Base-by-base conservation (phyloP, 2,888 invertebrate genomes). In the Acleris laterana region DNA sequence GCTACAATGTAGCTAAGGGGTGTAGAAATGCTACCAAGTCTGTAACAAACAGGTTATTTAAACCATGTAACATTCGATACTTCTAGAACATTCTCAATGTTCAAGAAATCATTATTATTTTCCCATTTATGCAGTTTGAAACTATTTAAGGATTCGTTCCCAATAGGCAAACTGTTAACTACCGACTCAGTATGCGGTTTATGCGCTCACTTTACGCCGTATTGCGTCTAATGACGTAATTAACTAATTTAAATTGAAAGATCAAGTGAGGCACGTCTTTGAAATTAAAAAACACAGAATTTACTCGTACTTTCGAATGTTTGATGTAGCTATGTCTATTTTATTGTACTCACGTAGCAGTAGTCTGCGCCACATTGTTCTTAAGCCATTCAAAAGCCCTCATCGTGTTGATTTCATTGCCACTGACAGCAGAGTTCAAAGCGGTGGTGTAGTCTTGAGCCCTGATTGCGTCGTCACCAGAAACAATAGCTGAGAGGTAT, bases 381-480 rank as follows among this genome's bases (percentile, higher is more conserved):
- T 73, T 85, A 1, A 95, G 76, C 87, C 95, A 94, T 0, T 93
- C 77, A 57, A 95, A 94, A 0, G 93, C 93, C 42, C 91, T 86
- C 60, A 93, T 78, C 1, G 95, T 90, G 69, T 95, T 95, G 51
- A 85, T 83, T 71, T 93, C 93, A 71, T 94, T 94, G 60, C 93
- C 88, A 0, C 88, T 81, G 49, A 94, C 90, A 16, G 95, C 94
- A 2, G 94, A 88, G 38, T 78, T 81, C 75, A 94, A 74, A 72
- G 87, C 93, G 0, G 85, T 75, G 1, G 77, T 73, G 4, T 86
- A 74, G 78, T 94, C 89, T 82, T 94, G 89, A 70, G 83, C 73
- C 77, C 94, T 85, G 38, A 93, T 80, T 0, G 78, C 71, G 22
- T 80, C 77, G 38, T 76, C 70, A 0, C 73, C 75, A 59, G 78